phyloP scores from a whole-genome alignment of 2,113 vertebrate genomes.

The Hyaena hyaena region DNA sequence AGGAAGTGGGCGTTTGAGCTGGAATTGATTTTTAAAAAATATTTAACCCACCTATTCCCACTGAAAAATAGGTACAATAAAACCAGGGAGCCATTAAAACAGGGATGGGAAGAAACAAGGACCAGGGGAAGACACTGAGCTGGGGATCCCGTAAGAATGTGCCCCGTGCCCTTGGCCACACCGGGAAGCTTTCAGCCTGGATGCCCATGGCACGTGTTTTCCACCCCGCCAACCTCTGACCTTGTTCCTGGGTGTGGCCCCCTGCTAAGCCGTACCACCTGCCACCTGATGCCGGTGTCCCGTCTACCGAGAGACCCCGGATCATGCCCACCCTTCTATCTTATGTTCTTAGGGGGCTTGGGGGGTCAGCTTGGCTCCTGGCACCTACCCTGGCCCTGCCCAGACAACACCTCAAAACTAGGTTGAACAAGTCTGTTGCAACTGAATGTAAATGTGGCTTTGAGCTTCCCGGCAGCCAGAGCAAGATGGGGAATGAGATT shows the following conservation, averaged over 20 bases:
- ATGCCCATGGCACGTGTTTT: fast-evolving
- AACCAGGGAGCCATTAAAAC: not conserved
- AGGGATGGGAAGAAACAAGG: not conserved
- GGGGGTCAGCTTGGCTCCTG: not conserved
- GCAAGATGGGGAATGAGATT: constrained; percentile 7
- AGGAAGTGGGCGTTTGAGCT: not conserved
- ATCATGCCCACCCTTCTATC: not conserved
- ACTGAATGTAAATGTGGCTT: not conserved
- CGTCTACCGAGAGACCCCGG: fast-evolving
- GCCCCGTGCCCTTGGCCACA: not conserved
- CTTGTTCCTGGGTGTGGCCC: not conserved
- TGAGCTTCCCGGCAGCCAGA: constrained; percentile 45
- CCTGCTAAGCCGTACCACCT: not conserved
- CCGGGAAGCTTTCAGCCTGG: not conserved
- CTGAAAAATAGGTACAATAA: not conserved
- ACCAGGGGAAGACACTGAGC: not conserved
- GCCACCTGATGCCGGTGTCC: not conserved
- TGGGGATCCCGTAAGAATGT: not conserved
- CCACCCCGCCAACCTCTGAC: not conserved
- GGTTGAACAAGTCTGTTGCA: not conserved
- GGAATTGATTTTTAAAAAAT: constrained; percentile 22
- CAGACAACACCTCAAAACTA: not conserved
- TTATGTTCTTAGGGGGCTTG: not conserved
- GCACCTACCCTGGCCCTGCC: not conserved
- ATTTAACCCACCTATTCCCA: constrained; percentile 42